Evolutionary conservation across 2,888 invertebrate species (phyloP).

Genomic region (Tinea trinotella): DNA sequence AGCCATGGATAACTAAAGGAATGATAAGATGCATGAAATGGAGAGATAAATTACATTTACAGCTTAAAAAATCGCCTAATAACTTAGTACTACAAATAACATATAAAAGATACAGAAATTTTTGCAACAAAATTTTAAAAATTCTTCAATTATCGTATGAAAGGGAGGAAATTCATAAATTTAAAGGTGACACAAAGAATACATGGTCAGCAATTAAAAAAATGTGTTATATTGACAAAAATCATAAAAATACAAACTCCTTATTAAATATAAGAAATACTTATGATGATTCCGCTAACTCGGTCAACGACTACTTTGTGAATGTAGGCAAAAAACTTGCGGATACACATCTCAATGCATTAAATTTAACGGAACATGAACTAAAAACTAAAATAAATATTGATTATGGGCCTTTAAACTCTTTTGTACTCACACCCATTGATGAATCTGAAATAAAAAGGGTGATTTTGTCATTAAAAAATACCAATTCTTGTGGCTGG

Average conservation of each 20-base stretch:
- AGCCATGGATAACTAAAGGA: not conserved
- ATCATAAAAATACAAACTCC: not conserved
- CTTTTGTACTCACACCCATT: not conserved
- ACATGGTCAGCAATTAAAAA: not conserved
- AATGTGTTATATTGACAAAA: not conserved
- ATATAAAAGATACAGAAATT: constrained; percentile 1
- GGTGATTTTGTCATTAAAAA: not conserved
- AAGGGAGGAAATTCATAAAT: not conserved
- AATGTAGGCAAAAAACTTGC: constrained; percentile 3
- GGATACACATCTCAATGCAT: not conserved
- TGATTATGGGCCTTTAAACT: not conserved
- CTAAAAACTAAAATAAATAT: not conserved
- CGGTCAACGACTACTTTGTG: not conserved
- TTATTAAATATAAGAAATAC: not conserved
- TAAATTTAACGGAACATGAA: not conserved
- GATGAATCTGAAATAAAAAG: constrained; percentile 1
- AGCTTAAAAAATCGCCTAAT: not conserved
- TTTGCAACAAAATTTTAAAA: not conserved
- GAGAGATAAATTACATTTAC: not conserved
- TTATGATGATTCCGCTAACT: not conserved
- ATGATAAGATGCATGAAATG: not conserved
- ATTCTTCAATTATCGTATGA: not conserved
- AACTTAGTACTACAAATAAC: not conserved
- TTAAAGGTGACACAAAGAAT: not conserved
- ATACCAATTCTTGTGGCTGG: not conserved